Base-by-base conservation (phyloP, 1,140 invertebrate species). In the Eumaeus atala region DNA sequence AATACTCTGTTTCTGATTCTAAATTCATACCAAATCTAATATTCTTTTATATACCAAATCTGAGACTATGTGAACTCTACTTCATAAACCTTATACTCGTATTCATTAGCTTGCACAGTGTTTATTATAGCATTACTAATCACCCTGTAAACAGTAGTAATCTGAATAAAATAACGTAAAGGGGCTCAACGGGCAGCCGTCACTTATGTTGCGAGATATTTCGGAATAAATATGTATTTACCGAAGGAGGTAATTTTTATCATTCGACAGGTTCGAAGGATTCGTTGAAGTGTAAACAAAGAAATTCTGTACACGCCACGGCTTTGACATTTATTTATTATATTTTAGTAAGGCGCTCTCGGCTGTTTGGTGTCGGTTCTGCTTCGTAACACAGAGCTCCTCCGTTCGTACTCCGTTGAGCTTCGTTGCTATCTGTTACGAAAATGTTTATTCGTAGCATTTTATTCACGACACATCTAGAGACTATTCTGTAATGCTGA, bases 231-330 rank as follows among this genome's bases (percentile, higher is more conserved):
- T 28, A 38, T 38, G 4, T 38, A 40, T 40, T 40, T 40, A 40
- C n/a, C 38, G 38, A 14, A 12, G 38, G n/a, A 7, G 38, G 14
- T 7, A 40, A 40, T 12, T 40, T 40, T 40, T 40, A 40, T 44
- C 40, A 44, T 44, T 44, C 14, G 40, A 44, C 40, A 44, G 40
- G 40, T 44, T 44, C 9, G 40, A 44, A 44, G 17, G 40, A 44
- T 16, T 44, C 40, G 40, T 44, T 16, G 7, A 44, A 44, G 40
- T 44, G 40, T 44, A 44, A 44, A 44, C 12, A 44, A 44, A 17
- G 40, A 44, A 44, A 44, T 44, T 14, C 9, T 14, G 40, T 44
- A 16, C 40, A 16, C 14, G 14, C 16, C 40, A 44, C 40, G 16
- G 40, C 16, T 44, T 16, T 9, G 40, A 44, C 40, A 14, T 44